Base-by-base conservation (phyloP, 1,140 invertebrate genomes). In the Octopus bimaculoides region DNA sequence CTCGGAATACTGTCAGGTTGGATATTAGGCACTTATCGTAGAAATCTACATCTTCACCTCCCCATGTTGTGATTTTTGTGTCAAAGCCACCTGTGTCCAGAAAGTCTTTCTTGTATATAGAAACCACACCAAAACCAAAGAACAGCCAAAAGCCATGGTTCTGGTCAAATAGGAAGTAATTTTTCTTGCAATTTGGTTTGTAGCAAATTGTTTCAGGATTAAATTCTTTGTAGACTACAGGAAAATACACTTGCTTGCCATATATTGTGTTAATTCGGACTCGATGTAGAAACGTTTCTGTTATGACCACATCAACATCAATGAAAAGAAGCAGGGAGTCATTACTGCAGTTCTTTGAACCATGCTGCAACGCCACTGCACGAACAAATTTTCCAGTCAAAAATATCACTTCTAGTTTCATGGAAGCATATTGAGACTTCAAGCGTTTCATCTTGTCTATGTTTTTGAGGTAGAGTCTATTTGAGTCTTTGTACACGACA, bases 141-240 rank as follows among this genome's bases (percentile, higher is more conserved):
- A 96, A 94, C 80, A 97, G 91, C 93, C 96, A 98, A 84, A 96
- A 96, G 0, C 96, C 97, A 53, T 89, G 91, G 69, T 93, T 90
- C 81, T 95, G 92, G 79, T 91, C 89, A 20, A 93, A 71, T n/a
- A 77, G 52, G 55, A 79, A 78, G 14, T 82, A 79, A 5, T 76
- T 52, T 2, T 41, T 10, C 0, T 80, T 81, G 20, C 85, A 84
- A 53, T 83, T 83, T n/a, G 85, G 80, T 6, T 95, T 94, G 6
- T 71, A 14, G 52, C 82, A 82, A 20, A 79, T 75, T 0, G 55
- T 77, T 4, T 54, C 41, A 4, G 82, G 82, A 91, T 97, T 93
- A 87, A 95, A 99, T 87, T 98, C 94, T 89, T 96, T 98, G 87
- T 96, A 99, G 17, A 98, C 96, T 80, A 99, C 95, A 0, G 97